Conservation (phyloP, 2,113 vertebrate species). For the Pao palembangensis region DNA sequence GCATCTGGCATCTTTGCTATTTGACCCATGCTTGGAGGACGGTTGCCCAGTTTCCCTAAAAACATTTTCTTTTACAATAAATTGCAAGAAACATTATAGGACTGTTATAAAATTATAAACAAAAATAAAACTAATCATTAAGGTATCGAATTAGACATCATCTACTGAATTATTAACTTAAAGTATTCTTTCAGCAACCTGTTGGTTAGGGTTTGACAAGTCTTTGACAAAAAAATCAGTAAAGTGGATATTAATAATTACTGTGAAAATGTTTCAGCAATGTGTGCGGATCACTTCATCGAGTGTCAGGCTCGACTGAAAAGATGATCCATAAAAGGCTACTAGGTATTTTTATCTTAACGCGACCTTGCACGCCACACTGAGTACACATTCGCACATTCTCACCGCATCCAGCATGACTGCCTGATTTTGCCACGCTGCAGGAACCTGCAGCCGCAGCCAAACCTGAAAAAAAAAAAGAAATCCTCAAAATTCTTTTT, state of each 20-base stretch:
- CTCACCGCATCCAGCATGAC: slow-evolving; percentile 46
- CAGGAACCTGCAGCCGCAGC: too few relatives aligned
- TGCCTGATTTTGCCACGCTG: slow-evolving; percentile 31
- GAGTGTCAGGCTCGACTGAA: slow-evolving; percentile 49
- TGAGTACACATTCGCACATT: slow-evolving; percentile 68
- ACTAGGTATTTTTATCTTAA: slow-evolving; percentile 76
- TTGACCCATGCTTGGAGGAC: slow-evolving; percentile 47
- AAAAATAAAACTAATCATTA: too few relatives aligned
- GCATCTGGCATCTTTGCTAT: slow-evolving; percentile 67
- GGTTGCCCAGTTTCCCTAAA: slow-evolving; percentile 54
- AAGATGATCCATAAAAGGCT: slow-evolving; percentile 73
- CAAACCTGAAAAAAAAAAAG: neutral
- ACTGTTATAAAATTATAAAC: slow-evolving; percentile 4
- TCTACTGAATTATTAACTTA: neutral
- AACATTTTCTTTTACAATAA: slow-evolving; percentile 43
- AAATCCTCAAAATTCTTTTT: neutral
- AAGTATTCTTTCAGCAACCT: too few relatives aligned
- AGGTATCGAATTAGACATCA: slow-evolving; percentile 11
- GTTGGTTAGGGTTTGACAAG: too few relatives aligned
- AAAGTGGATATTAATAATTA: neutral
- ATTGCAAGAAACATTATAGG: slow-evolving; percentile 11
- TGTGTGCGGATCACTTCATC: slow-evolving; percentile 26
- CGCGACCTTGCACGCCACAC: slow-evolving; percentile 62
- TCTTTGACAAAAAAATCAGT: neutral
- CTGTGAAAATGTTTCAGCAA: slow-evolving; percentile 20